Evolutionary conservation across 1,140 invertebrate species (phyloP).

Genomic region (Drosophila nigrodunni): DNA sequence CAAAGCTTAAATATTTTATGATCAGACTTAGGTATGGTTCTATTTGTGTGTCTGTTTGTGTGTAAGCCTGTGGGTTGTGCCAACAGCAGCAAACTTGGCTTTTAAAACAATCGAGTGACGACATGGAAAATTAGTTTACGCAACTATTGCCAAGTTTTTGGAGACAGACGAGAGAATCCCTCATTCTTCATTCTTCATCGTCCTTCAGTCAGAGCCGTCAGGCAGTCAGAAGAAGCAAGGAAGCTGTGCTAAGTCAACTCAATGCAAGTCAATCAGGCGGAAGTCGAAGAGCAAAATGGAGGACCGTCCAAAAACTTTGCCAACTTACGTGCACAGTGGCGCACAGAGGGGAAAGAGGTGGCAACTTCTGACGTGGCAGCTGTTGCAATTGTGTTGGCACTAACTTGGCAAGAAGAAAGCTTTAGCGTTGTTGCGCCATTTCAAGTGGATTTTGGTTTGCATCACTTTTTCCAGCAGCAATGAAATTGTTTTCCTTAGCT

Average conservation of each 20-base stretch:
- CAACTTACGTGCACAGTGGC: slow-evolving; percentile 42
- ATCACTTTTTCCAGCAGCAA: slow-evolving; percentile 49
- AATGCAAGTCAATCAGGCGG: slow-evolving; percentile 80
- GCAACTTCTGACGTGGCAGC: slow-evolving; percentile 79
- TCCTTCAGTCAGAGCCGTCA: slow-evolving; percentile 26
- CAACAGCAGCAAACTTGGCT: slow-evolving; percentile 67
- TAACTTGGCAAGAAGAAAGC: slow-evolving; percentile 54
- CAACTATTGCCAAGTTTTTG: slow-evolving; percentile 68
- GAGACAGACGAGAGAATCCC: background rate
- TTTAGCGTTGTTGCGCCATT: slow-evolving; percentile 31
- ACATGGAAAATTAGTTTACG: slow-evolving; percentile 83
- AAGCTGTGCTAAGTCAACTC: slow-evolving; percentile 78
- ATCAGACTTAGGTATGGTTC: slow-evolving; percentile 1
- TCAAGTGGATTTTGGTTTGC: slow-evolving; percentile 75
- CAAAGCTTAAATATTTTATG: slow-evolving; percentile 67
- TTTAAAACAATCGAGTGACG: slow-evolving; percentile 83
- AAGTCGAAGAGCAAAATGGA: slow-evolving; percentile 57
- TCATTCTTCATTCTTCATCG: too few species aligned
- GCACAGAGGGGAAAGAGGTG: slow-evolving; percentile 30
- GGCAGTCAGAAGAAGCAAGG: slow-evolving; percentile 17
- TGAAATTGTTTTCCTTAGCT: slow-evolving; percentile 76
- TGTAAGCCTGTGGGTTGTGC: slow-evolving; percentile 38
- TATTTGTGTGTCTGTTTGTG: slow-evolving; percentile 21
- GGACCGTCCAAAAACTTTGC: slow-evolving; percentile 68
- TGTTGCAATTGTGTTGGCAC: slow-evolving; percentile 80